Evolutionary conservation across 2,888 invertebrate species (phyloP).

Genomic region (Shargacucullia verbasci): DNA sequence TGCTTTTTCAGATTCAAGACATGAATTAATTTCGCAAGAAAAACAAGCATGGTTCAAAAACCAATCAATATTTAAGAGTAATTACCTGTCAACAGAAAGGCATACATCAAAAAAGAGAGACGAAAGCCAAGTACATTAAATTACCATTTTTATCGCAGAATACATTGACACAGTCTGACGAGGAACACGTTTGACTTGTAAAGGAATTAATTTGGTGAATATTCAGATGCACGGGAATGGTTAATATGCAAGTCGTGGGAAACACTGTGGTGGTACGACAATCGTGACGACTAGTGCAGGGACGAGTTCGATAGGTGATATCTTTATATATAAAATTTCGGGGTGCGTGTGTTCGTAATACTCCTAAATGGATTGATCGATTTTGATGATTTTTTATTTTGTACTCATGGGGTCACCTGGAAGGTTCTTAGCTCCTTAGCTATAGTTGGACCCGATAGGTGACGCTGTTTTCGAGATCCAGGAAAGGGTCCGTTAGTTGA

Average conservation of each 20-base stretch:
- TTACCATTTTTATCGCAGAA: conserved; percentile 47
- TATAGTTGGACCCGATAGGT: too few relatives aligned
- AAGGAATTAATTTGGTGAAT: conserved; percentile 40
- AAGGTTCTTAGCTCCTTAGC: too few relatives aligned
- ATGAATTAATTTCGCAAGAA: too few relatives aligned
- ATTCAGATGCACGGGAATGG: conserved; percentile 28
- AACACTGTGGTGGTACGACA: conserved; percentile 17
- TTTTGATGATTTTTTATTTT: too few relatives aligned
- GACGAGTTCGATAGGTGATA: conserved; percentile 9
- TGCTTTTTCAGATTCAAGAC: too few relatives aligned
- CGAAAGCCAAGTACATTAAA: conserved; percentile 26
- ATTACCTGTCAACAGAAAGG: conserved; percentile 10
- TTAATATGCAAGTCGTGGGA: conserved; percentile 36
- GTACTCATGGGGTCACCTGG: too few relatives aligned
- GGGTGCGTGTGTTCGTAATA: too few relatives aligned
- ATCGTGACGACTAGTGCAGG: conserved; percentile 18
- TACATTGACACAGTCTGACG: conserved; percentile 53
- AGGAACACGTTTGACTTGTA: conserved; percentile 42
- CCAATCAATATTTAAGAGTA: conserved; percentile 19
- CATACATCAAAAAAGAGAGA: conserved; percentile 4
- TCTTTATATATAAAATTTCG: too few relatives aligned
- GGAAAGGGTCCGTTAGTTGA: too few relatives aligned
- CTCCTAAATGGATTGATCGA: too few relatives aligned
- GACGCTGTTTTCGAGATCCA: too few relatives aligned
- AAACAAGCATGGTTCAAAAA: neutral